Evolutionary conservation across 2,888 invertebrate genomes (phyloP).

Genomic region (Crematogaster levior): DNA sequence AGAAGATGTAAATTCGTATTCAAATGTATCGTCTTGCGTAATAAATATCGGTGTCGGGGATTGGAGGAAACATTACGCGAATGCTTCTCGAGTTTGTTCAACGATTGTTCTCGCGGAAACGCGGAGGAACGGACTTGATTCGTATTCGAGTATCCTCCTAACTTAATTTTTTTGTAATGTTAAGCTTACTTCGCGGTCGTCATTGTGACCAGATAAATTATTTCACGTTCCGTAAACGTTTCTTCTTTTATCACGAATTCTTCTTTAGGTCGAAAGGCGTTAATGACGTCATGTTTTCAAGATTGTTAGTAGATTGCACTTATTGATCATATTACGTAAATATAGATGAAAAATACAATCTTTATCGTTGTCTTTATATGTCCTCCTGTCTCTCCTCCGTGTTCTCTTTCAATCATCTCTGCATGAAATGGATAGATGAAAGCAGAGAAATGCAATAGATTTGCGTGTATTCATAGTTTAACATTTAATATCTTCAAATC

Average conservation of each 20-base stretch:
- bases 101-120: slow-evolving; percentile 13
- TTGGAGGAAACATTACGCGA: slow-evolving; percentile 62
- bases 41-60: slow-evolving; percentile 63
- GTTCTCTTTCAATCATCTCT: background rate
- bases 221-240: slow-evolving; percentile 3
- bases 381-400: background rate
- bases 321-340: slow-evolving; percentile 34
- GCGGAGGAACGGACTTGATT: slow-evolving; percentile 74
- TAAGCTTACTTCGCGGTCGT: slow-evolving; percentile 4
- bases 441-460: slow-evolving; percentile 1
- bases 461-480: background rate
- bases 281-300: slow-evolving; percentile 3
- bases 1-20: background rate
- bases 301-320: slow-evolving; percentile 20
- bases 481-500: background rate
- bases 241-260: background rate
- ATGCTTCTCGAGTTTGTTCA: slow-evolving; percentile 80
- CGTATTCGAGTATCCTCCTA: slow-evolving; percentile 72
- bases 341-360: slow-evolving; percentile 14
- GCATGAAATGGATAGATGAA: background rate
- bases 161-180: background rate
- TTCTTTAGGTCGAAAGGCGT: background rate
- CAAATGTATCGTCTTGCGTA: slow-evolving; percentile 36
- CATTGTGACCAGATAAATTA: slow-evolving; percentile 35
- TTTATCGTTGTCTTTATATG: background rate